Percentiles rank a stretch among this genome's conserved stretches.
phyloP scores from a whole-genome alignment of 2,797 vertebrate species.

The Limosa lapponica region DNA sequence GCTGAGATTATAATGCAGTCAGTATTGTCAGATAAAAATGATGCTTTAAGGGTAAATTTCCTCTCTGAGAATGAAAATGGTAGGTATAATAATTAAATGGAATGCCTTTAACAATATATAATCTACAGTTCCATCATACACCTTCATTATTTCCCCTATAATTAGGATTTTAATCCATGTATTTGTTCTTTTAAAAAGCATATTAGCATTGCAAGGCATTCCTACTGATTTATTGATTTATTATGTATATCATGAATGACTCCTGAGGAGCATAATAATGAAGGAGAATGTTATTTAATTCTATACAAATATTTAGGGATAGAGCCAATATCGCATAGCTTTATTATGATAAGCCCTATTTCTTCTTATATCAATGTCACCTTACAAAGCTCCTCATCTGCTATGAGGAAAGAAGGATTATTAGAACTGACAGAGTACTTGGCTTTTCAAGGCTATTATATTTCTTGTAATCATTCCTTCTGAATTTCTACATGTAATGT shows the following conservation, averaged over 20 bases:
- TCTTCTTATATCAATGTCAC: conserved; percentile 34
- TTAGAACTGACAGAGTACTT: neutral
- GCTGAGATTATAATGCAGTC: neutral
- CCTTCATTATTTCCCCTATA: conserved; percentile 52
- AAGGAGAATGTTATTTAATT: conserved; percentile 44
- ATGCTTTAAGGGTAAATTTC: neutral
- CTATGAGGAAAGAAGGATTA: neutral
- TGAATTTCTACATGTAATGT: neutral
- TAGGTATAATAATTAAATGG: neutral
- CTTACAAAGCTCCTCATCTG: neutral
- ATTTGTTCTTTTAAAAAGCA: conserved; percentile 49
- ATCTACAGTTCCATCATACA: conserved; percentile 8
- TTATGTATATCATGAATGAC: conserved; percentile 26
- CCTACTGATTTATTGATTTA: conserved; percentile 58
- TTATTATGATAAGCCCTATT: conserved; percentile 21
- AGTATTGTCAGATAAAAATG: neutral
- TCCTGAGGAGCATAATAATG: conserved; percentile 42
- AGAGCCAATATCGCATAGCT: neutral
- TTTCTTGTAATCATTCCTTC: conserved; percentile 20
- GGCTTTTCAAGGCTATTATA: conserved; percentile 26
- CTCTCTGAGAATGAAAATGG: neutral
- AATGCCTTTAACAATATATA: conserved; percentile 6
- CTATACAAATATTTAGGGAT: conserved; percentile 28
- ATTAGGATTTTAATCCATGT: conserved; percentile 56
- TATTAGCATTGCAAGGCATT: conserved; percentile 21